Conservation (phyloP, 37 sponge, comb jelly and placozoan species). For the Agelas oroides region DNA sequence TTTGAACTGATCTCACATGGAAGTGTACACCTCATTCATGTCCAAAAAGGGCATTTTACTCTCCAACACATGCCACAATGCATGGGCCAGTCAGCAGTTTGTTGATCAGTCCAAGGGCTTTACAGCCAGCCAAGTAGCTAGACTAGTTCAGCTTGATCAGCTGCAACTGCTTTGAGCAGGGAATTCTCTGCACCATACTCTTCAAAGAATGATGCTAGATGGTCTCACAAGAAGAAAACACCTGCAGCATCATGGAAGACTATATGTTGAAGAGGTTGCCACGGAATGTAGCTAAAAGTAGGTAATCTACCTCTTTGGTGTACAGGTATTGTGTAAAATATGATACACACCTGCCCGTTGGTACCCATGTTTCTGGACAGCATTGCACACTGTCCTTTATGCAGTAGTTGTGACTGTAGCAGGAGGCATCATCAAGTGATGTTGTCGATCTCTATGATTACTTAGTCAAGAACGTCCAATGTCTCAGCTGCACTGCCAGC, state of each 20-base stretch:
- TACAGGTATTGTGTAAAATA: background rate
- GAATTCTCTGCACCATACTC: slow-evolving; percentile 1
- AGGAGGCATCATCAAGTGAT: too few species aligned
- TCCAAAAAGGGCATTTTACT: slow-evolving; percentile 6
- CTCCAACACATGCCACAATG: slow-evolving; percentile 30
- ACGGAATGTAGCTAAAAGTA: slow-evolving; percentile 29
- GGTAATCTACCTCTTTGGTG: background rate
- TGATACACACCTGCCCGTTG: slow-evolving; percentile 5
- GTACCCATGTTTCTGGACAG: slow-evolving; percentile 10
- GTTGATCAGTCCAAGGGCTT: slow-evolving; percentile 31
- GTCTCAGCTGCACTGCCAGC: background rate
- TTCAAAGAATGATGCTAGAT: background rate
- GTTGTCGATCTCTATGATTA: too few species aligned
- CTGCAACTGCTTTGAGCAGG: slow-evolving; percentile 24
- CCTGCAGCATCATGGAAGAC: slow-evolving; percentile 53
- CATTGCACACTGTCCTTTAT: slow-evolving; percentile 26
- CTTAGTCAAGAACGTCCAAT: too few species aligned
- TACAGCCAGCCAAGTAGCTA: slow-evolving; percentile 7
- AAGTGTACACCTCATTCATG: slow-evolving; percentile 21
- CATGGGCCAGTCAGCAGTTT: slow-evolving; percentile 36
- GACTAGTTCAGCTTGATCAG: background rate
- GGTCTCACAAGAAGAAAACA: slow-evolving; percentile 1
- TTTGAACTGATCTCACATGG: slow-evolving; percentile 15
- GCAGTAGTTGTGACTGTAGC: slow-evolving; percentile 10
- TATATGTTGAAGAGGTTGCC: slow-evolving; percentile 53